Conservation (phyloP, 2,113 vertebrate species). For the Eulemur rufifrons region DNA sequence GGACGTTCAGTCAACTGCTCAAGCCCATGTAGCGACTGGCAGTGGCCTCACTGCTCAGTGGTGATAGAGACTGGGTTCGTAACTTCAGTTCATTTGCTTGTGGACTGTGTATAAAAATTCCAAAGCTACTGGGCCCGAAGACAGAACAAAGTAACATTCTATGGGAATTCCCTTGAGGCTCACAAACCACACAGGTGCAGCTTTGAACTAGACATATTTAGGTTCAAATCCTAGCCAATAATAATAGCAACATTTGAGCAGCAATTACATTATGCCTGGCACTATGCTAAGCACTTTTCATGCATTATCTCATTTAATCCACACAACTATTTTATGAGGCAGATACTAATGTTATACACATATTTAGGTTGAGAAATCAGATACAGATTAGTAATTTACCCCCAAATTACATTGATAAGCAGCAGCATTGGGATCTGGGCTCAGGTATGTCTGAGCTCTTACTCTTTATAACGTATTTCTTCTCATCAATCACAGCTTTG, state of each 20-base stretch:
- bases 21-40: background rate
- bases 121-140: background rate
- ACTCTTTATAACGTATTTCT: background rate
- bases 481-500: background rate
- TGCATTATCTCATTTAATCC: background rate
- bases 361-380: conserved; percentile 8
- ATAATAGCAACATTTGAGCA: background rate
- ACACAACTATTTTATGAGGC: background rate
- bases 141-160: background rate
- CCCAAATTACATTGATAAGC: background rate
- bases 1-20: background rate
- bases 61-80: background rate
- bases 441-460: background rate
- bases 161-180: background rate
- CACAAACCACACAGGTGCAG: background rate
- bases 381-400: background rate
- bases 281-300: background rate
- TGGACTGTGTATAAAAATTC: background rate
- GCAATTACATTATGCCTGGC: background rate
- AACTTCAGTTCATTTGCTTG: background rate
- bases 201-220: background rate
- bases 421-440: background rate
- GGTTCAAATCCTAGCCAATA: background rate
- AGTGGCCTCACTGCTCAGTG: background rate
- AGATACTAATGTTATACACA: background rate